phyloP scores from a whole-genome alignment of 1,140 invertebrate genomes.

The Drosophila ercepeae region DNA sequence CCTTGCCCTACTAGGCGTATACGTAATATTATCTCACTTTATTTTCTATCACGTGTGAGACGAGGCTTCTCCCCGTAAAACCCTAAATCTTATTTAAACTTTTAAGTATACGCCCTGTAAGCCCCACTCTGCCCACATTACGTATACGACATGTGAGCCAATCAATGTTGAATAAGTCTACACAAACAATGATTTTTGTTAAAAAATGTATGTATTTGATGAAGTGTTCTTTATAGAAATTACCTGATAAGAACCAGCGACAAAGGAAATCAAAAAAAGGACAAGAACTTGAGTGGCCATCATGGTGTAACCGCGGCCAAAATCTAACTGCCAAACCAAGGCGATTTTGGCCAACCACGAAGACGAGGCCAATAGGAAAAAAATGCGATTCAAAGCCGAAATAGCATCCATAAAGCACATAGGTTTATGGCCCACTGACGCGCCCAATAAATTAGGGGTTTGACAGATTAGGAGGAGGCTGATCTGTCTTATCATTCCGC shows the following conservation, averaged over 20 bases:
- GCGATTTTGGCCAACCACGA: constrained; percentile 4
- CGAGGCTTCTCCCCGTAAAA: too few species aligned
- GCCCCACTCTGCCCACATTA: too few species aligned
- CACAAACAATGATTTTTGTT: too few species aligned
- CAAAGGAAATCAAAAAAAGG: background rate
- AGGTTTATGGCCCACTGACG: background rate
- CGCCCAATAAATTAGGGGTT: constrained; percentile 4
- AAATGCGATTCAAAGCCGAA: background rate
- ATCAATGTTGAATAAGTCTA: too few species aligned
- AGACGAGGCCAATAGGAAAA: background rate
- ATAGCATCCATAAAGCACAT: constrained; percentile 19
- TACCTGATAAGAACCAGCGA: constrained; percentile 15
- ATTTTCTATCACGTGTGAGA: too few species aligned
- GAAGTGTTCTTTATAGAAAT: background rate
- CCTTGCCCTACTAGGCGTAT: background rate
- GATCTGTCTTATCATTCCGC: constrained; percentile 3
- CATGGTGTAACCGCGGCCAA: constrained; percentile 3
- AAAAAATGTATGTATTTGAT: too few species aligned
- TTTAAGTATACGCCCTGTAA: constrained; percentile 2
- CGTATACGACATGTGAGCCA: too few species aligned
- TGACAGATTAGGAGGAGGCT: constrained; percentile 1
- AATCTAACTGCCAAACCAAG: constrained; percentile 11
- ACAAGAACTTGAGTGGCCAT: background rate
- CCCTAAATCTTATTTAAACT: too few species aligned
- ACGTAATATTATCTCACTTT: background rate